Base-by-base conservation (phyloP, 2,888 invertebrate species). In the Dioctria rufipes region DNA sequence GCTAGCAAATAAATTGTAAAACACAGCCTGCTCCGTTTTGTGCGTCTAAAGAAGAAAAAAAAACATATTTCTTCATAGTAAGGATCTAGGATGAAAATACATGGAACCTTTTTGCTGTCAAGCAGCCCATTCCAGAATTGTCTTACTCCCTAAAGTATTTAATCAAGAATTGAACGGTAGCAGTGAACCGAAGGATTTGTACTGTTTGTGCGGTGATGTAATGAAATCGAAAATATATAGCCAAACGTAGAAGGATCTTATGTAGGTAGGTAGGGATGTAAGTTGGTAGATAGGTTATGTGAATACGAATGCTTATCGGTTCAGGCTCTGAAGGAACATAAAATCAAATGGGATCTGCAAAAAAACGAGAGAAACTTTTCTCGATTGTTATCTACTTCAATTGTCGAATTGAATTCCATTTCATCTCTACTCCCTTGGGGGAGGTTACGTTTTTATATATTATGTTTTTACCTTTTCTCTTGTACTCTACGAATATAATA, bases 181-280 rank as follows among this genome's bases (percentile, higher is more conserved):
- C 9, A 11, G 11, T 37, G 37, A 49, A 43, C 5, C 25, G 49
- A 77, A 63, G 51, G 39, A 25, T 39, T 39, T 25, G 40, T 37
- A 39, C 63, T 4, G 13, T 37, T 37, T 49, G 51, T 39, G 25
- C 46, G 39, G 63, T 63, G 40, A 11, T 63, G 46, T 77, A 77
- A 77, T 77, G 77, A 63, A 77, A 77, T 77, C 63, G 77, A 77
- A 77, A 77, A 39, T 63, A 77, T 63, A 77, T 11, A 77, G 11
- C 61, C 13, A 77, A 8, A 54, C 54, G 11, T 54, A 54, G 25
- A 25, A 25, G 25, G 25, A 25, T 25, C 25, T 25, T 25, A 25
- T 25, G 25, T 25, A 25, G 25, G 25, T 25, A 25, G 25, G 25
- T 25, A 25, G 25, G 25, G 0, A 25, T 0, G 25, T 25, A 25